These are phyloP conservation scores for Tringa solitaria DNA, from an alignment of 2,113 vertebrate species.

Conservation along the genomic window DNA sequence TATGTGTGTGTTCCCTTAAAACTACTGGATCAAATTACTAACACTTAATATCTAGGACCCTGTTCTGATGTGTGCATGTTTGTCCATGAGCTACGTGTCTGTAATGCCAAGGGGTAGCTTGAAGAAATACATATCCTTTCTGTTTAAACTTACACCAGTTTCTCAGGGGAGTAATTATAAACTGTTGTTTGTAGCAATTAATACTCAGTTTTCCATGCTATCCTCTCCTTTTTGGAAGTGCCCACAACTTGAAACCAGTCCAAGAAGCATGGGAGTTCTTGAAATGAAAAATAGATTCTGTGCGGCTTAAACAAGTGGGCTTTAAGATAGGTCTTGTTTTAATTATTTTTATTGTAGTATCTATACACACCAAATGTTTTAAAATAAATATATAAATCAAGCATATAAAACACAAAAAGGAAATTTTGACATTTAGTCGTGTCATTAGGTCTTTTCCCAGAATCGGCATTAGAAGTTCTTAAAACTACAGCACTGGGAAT, in stretches of 20 bases:
- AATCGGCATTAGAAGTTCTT: not conserved
- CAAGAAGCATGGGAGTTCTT: constrained; percentile 42
- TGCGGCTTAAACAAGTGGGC: not conserved
- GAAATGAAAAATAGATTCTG: constrained; percentile 40
- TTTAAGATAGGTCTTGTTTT: constrained; percentile 43
- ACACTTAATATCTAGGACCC: not conserved
- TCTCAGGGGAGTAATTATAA: constrained; percentile 25
- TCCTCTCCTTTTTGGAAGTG: constrained; percentile 4
- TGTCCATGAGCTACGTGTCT: not conserved
- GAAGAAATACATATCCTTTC: constrained; percentile 5
- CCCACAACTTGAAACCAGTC: constrained; percentile 31
- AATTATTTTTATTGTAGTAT: constrained; percentile 48
- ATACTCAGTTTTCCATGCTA: not conserved
- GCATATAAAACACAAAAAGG: not conserved
- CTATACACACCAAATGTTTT: constrained; percentile 36
- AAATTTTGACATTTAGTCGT: not conserved
- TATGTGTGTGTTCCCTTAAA: constrained; percentile 48
- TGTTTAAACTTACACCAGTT: not conserved
- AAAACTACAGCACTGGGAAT: not conserved
- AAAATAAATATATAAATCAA: constrained; percentile 42
- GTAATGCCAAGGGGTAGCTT: not conserved
- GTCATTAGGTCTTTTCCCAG: constrained; percentile 30
- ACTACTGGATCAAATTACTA: constrained; percentile 11
- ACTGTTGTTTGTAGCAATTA: constrained; percentile 24
- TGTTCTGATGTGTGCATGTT: not conserved